These are phyloP conservation scores for Papilio helenus DNA, from an alignment of 1,140 invertebrate genomes.

Conservation along the genomic window DNA sequence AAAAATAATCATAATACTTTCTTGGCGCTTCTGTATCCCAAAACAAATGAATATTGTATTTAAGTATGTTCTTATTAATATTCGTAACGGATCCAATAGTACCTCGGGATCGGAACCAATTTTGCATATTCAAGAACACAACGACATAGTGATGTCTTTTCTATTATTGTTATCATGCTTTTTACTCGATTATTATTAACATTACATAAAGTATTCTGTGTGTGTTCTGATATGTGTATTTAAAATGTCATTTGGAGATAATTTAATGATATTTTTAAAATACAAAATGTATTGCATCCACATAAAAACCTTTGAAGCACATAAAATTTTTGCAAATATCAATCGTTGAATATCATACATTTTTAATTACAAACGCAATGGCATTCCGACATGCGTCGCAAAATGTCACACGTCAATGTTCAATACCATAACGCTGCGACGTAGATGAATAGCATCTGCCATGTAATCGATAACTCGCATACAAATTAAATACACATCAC, in stretches of 20 bases:
- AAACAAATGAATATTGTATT: constrained; percentile 28
- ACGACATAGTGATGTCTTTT: constrained; percentile 50
- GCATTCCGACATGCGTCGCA: constrained; percentile 33
- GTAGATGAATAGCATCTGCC: constrained; percentile 28
- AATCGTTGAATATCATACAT: background rate
- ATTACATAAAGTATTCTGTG: no score
- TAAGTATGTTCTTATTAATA: constrained; percentile 41
- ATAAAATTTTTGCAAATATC: background rate
- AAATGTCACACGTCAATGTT: constrained; percentile 40
- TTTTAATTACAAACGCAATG: background rate
- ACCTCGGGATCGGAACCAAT: constrained; percentile 52
- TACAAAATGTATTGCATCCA: background rate
- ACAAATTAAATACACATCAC: constrained; percentile 49
- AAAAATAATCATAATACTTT: constrained; percentile 1
- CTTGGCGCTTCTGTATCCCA: background rate
- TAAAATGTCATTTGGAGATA: background rate
- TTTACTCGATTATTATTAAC: constrained; percentile 39
- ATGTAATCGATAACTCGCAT: constrained; percentile 1
- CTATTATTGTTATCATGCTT: no score
- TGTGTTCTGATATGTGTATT: no score
- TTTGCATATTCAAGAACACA: constrained; percentile 67
- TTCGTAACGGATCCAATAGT: constrained; percentile 57
- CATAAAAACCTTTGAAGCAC: background rate
- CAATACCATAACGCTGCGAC: constrained; percentile 19
- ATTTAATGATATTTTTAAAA: background rate